Base-by-base conservation (phyloP, 2,113 vertebrate species). In the Quiscalus mexicanus region DNA sequence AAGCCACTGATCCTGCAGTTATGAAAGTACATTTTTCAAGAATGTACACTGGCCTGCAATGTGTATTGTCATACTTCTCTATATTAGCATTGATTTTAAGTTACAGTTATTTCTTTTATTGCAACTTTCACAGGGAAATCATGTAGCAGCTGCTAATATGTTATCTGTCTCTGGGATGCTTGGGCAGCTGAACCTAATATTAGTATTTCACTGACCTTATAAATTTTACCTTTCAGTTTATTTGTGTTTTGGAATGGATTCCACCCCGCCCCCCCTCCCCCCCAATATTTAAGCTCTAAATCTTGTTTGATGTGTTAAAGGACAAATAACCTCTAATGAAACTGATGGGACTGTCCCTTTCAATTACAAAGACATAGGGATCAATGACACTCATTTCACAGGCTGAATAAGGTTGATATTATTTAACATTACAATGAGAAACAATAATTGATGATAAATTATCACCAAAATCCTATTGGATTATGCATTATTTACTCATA, bases 301-400 rank as follows among this genome's bases (percentile, higher is more conserved):
- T 86, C 94, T 73, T 92, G 37, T 85, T 90, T 95, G 94, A 82
- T 91, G 19, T 91, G 15, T 84, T 92, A 68, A 49, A 91, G 71
- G 87, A 84, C 73, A 95, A 93, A 91, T 92, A 94, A 30, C 60
- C 56, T 91, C 71, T 82, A 96, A 89, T 82, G 90, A 94, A 96
- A 93, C 23, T 94, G 91, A 91, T 90, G 78, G 67, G 71, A 58
- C 84, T 96, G 93, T 96, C 95, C 76, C 65, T 96, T 97, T 97
- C 78, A 93, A 95, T 97, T 97, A 94, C 27, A 87, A 91, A 93
- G 88, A 94, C 84, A 96, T 94, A 97, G 58, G 78, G 93, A 97
- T 96, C 94, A 95, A 95, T 97, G 79, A 21, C 84, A 71, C 67
- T 97, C 81, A 96, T 97, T 96, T 96, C 90, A 91, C 81, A 90